These are phyloP conservation scores for Ischnura elegans DNA, from an alignment of 2,888 invertebrate genomes.

Conservation along the genomic window DNA sequence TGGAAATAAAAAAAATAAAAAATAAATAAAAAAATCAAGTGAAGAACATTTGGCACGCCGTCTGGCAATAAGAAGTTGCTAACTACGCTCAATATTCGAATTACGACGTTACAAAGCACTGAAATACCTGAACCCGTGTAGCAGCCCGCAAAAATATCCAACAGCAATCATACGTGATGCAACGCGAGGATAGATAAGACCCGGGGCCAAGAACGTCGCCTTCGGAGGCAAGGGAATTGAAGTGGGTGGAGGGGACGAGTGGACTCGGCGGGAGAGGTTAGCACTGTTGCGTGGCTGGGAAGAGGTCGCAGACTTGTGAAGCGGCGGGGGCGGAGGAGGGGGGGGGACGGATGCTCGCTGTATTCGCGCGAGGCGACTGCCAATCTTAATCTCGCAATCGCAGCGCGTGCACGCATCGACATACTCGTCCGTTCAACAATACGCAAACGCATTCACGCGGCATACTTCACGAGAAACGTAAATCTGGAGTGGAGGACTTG, in stretches of 20 bases:
- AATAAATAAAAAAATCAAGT: too few species aligned
- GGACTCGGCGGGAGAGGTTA: not conserved
- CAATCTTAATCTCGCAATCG: constrained; percentile 5
- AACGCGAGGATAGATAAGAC: not conserved
- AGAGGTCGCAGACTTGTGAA: not conserved
- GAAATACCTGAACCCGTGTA: too few species aligned
- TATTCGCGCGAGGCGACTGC: not conserved
- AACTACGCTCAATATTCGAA: too few species aligned
- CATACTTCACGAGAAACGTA: too few species aligned
- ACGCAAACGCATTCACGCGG: too few species aligned
- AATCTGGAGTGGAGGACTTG: too few species aligned
- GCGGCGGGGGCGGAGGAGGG: not conserved
- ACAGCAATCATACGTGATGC: not conserved
- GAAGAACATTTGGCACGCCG: too few species aligned
- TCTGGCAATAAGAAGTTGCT: too few species aligned
- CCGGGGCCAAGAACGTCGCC: not conserved
- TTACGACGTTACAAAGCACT: too few species aligned
- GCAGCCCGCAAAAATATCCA: not conserved
- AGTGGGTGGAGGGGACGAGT: not conserved
- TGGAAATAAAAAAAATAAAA: too few species aligned
- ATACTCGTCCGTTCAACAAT: too few species aligned
- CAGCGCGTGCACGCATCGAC: constrained; percentile 5
- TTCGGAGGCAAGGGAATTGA: not conserved
- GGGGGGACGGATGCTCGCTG: not conserved
- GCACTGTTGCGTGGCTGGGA: not conserved